Evolutionary conservation across 2,797 vertebrate genomes (phyloP).

Genomic region (Echeneis naucrates): DNA sequence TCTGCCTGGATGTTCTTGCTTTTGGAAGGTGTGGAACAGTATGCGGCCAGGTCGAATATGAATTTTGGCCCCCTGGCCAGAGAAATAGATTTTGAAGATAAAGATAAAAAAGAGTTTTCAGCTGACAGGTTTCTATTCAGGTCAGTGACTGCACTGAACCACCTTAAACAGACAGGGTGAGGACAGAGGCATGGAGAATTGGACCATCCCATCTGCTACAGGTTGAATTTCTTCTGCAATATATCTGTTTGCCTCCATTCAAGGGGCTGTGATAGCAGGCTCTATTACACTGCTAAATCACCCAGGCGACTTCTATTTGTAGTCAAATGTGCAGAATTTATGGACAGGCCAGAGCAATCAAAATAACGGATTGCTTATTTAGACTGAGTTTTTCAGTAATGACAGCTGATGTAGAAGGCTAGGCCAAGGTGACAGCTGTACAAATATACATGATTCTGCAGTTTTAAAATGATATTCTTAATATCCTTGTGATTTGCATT

Average conservation of each 20-base stretch:
- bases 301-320: background rate
- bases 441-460: background rate
- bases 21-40: background rate
- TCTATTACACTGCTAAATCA: slow-evolving; percentile 3
- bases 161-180: background rate
- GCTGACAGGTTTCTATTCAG: slow-evolving; percentile 5
- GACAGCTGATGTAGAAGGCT: background rate
- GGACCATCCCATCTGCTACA: background rate
- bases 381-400: slow-evolving; percentile 7
- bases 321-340: slow-evolving; percentile 11
- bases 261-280: background rate
- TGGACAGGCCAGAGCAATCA: background rate
- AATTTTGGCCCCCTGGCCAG: background rate
- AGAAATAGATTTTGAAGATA: slow-evolving; percentile 1
- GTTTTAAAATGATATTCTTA: background rate
- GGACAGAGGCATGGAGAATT: background rate
- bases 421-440: background rate
- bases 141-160: background rate
- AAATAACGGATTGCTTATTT: slow-evolving; percentile 24
- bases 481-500: too few species aligned
- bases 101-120: slow-evolving; percentile 1
- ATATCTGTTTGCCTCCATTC: background rate
- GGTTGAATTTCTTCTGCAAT: slow-evolving; percentile 4
- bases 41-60: background rate
- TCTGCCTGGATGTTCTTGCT: background rate